Base-by-base conservation (phyloP, 2,113 vertebrate genomes). In the Athene cunicularia region DNA sequence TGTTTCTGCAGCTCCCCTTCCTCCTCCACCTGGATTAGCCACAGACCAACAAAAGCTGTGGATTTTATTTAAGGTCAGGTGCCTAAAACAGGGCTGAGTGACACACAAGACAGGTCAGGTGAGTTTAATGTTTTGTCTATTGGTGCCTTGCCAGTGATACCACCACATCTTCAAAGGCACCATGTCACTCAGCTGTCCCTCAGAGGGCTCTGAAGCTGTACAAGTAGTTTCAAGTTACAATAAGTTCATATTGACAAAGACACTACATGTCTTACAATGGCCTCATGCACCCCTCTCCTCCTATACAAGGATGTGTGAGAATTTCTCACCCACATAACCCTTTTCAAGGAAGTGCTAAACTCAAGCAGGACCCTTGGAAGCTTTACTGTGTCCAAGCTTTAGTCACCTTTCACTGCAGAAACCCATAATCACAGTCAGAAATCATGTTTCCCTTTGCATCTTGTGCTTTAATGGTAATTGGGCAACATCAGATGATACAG, bases 91-190 rank as follows among this genome's bases (percentile, higher is more conserved):
- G 68, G 37, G 55, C 80, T 67, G 18, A 20, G 26, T 86, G 91
- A 77, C 45, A 60, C 37, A 93, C 41, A 93, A 97, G 88, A 91
- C 62, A 90, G 86, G 55, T 76, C 90, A 97, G 97, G 93, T 97
- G 96, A 98, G 80, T 86, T 90, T 73, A 60, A 72, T 97, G 75
- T 97, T 98, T 97, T 98, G 93, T 98, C 96, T 98, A 5, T 63
- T 76, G 58, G 77, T 80, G 50, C 59, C 76, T 96, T 71, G 43
- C 55, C 89, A 72, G 81, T 24, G 55, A 96, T 80, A 75, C 20
- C 33, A 66, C 37, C 5, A 0, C 30, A 20, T 71, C 89, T 97
- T 95, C 93, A 97, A 92, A 97, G 94, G 75, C 55, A 96, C 14
- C 3, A 0, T 75, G 75, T 80, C 88, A 91, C n/a, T 83, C 88